These are phyloP conservation scores for Pheucticus melanocephalus DNA, from an alignment of 2,113 vertebrate species.

Conservation along the genomic window DNA sequence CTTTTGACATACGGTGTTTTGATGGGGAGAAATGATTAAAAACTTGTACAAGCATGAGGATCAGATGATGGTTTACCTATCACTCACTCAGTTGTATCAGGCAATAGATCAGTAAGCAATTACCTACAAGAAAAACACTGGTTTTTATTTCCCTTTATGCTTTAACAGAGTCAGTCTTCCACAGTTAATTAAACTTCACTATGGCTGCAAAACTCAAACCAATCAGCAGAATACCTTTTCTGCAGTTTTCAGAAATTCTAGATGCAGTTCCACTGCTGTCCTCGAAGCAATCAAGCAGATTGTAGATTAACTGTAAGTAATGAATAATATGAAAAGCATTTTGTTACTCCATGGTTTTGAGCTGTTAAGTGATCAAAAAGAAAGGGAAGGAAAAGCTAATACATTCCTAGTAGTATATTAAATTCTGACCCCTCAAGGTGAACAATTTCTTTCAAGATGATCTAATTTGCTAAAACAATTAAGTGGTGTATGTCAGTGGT, in stretches of 20 bases:
- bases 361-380: background rate
- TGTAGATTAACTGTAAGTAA: background rate
- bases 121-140: background rate
- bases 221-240: background rate
- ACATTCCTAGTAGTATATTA: background rate
- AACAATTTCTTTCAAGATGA: background rate
- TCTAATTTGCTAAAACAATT: background rate
- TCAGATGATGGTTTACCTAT: background rate
- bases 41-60: background rate
- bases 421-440: background rate
- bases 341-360: background rate
- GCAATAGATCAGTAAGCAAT: background rate
- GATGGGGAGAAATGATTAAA: background rate
- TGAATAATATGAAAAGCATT: background rate
- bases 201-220: background rate
- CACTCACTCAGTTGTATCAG: background rate
- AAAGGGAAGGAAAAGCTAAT: background rate
- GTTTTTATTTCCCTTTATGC: background rate
- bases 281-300: background rate
- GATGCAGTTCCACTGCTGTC: background rate
- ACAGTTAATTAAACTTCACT: background rate
- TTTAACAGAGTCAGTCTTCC: background rate
- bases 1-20: background rate
- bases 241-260: background rate
- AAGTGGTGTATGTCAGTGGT: background rate